A percentile compares a stretch with the other conserved stretches of the same genome.
Evolutionary conservation across 1,140 invertebrate species (phyloP).

Genomic region (Sweltsa coloradensis): DNA sequence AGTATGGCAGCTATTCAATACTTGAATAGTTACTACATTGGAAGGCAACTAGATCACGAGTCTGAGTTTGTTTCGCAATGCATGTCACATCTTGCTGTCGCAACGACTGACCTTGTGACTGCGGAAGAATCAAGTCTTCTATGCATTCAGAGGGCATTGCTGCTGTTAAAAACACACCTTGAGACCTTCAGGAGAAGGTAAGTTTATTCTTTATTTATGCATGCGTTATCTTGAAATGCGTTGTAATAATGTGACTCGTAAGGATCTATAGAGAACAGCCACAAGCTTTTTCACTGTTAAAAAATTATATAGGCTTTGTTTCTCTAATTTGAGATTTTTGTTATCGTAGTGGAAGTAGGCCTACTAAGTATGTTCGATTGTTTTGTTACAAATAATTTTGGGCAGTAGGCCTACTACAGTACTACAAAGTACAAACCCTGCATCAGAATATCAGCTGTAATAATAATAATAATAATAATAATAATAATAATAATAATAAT

Average conservation of each 20-base stretch:
- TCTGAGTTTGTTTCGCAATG: constrained; percentile 84
- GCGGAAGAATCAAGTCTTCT: constrained; percentile 69
- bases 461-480: too few relatives aligned
- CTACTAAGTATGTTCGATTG: too few relatives aligned
- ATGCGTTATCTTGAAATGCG: not conserved
- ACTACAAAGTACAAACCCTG: too few relatives aligned
- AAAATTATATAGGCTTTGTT: too few relatives aligned
- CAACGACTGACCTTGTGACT: constrained; percentile 54
- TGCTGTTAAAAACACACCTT: constrained; percentile 80
- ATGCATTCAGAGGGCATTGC: constrained; percentile 76
- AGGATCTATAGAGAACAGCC: not conserved
- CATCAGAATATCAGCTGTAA: too few relatives aligned
- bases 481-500: too few relatives aligned
- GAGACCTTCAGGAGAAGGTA: constrained; percentile 78
- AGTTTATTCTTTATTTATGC: constrained; percentile 13
- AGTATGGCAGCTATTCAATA: constrained; percentile 90
- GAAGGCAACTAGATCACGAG: constrained; percentile 76
- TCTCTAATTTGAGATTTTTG: constrained; percentile 2
- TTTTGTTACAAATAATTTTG: too few relatives aligned
- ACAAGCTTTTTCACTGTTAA: too few relatives aligned
- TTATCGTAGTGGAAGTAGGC: not conserved
- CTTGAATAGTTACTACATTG: constrained; percentile 86
- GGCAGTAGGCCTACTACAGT: too few relatives aligned
- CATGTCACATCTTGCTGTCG: constrained; percentile 76
- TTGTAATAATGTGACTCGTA: not conserved